Evolutionary conservation across 2,888 invertebrate species (phyloP), one percentile per base, ranked within the genome.

Genomic region (Eupithecia vulgata): DNA sequence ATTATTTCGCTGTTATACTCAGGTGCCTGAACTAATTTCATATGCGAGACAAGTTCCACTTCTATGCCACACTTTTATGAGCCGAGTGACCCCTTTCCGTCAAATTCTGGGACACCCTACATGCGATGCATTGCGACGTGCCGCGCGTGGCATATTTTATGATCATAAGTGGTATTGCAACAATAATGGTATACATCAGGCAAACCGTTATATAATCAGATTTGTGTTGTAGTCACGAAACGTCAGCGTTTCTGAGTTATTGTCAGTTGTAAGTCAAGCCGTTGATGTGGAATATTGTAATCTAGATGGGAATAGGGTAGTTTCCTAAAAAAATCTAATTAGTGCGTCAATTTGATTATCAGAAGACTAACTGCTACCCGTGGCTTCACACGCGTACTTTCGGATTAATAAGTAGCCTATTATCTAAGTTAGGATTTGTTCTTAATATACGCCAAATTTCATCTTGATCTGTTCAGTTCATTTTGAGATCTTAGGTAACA

Each of bases 131-230:
- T 30, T 68, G 59, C 30, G 2, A 70, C 64, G 48, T 48, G 73
- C 64, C 73, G 67, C 61, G 70, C 73, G 70, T 57, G 70, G 57
- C 68, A 74, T 74, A 74, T 70, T 62, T 71, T 70, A 64, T 70
- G 34, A 67, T 52, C 48, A 8, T 68, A 72, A 66, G 48, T 64
- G 57, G 59, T 57, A 73, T 70, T 74, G 68, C 59, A 65, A 62
- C 62, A 48, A 37, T 74, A 74, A 74, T 74, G 59, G 65, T n/a
- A 35, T 40, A 25, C 57, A 71, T 71, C 74, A 74, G 68, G 73
- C 73, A 21, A 67, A 52, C 67, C 57, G 67, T 67, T 25, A 40
- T 25, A 40, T 70, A 62, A 66, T 59, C 48, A 45, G 70, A 57
- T 68, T 68, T 30, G 64, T 70, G 67, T 25, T 64, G 3, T 35